These are phyloP conservation scores for Parazoanthus atlanticus DNA, from an alignment of 92 coral and sea anemone genomes.

Conservation along the genomic window DNA sequence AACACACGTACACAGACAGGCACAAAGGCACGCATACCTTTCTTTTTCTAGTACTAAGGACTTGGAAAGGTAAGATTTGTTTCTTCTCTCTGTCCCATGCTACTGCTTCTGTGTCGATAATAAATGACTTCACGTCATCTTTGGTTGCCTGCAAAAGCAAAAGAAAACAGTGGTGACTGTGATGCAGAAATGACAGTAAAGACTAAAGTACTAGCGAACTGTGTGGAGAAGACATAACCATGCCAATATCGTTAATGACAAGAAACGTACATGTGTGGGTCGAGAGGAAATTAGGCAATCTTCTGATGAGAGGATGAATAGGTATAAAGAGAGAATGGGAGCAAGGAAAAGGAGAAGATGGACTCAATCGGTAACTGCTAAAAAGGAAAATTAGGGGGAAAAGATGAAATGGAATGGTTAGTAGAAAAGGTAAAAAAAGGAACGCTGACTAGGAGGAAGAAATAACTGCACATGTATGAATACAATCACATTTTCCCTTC, in stretches of 20 bases:
- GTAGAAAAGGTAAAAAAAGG: no score
- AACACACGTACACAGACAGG: no score
- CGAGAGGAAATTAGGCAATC: no score
- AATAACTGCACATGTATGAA: background rate
- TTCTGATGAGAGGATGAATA: no score
- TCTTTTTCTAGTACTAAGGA: constrained; percentile 95
- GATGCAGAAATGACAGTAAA: background rate
- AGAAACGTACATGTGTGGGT: no score
- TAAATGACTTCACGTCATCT: constrained; percentile 85
- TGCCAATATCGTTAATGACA: no score
- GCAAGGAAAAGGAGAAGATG: no score
- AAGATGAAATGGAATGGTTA: no score
- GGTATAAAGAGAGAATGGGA: no score
- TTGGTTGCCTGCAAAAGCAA: constrained; percentile 55
- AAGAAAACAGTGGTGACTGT: background rate
- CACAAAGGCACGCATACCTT: constrained; percentile 64
- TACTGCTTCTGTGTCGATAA: constrained; percentile 94
- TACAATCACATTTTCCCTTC: background rate
- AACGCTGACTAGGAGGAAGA: background rate
- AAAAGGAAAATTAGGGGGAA: no score
- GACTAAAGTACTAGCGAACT: background rate
- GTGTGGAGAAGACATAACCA: no score
- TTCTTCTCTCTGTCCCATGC: constrained; percentile 98
- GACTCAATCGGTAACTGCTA: background rate
- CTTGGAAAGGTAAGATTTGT: constrained; percentile 98